Percentiles rank a stretch among this genome's conserved stretches.
phyloP scores from a whole-genome alignment of 30 jellyfish, hydroid and myxozoan species.

The Catostylus mosaicus region DNA sequence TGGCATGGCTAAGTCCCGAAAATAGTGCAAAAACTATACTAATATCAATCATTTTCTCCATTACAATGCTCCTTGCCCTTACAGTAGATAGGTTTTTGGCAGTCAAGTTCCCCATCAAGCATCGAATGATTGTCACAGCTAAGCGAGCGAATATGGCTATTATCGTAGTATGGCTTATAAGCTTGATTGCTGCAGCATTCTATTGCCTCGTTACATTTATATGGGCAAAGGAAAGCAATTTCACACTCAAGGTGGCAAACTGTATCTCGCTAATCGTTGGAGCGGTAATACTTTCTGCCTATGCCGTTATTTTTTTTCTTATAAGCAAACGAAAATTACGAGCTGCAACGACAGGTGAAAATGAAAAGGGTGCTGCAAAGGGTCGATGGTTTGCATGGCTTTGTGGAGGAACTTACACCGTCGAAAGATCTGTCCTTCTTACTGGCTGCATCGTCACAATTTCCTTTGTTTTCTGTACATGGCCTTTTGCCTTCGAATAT shows the following conservation, averaged over 20 bases:
- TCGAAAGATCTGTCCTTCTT: conserved; percentile 31
- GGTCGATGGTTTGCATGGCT: not conserved
- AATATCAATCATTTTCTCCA: not conserved
- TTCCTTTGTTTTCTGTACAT: conserved; percentile 36
- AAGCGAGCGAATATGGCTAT: not conserved
- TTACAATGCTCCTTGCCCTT: not conserved
- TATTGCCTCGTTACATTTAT: not conserved
- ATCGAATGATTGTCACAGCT: not conserved
- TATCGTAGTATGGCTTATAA: not conserved
- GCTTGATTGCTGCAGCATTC: not conserved
- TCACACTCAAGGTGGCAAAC: not conserved
- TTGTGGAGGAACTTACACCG: not conserved
- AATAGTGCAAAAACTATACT: not conserved
- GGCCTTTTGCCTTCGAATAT: conserved; percentile 49
- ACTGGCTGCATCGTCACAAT: conserved; percentile 47
- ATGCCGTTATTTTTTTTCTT: not conserved
- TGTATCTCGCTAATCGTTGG: not conserved
- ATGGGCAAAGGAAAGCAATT: not conserved
- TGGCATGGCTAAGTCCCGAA: not conserved
- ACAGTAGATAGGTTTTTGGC: conserved; percentile 40
- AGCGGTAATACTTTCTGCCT: not conserved
- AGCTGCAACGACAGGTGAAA: not conserved
- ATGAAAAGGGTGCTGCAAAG: not conserved
- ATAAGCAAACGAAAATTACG: not conserved
- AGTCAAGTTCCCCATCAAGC: conserved; percentile 24